Evolutionary conservation across 2,113 vertebrate species (phyloP), one percentile per base, ranked within the genome.

Genomic region (Fregata magnificens): DNA sequence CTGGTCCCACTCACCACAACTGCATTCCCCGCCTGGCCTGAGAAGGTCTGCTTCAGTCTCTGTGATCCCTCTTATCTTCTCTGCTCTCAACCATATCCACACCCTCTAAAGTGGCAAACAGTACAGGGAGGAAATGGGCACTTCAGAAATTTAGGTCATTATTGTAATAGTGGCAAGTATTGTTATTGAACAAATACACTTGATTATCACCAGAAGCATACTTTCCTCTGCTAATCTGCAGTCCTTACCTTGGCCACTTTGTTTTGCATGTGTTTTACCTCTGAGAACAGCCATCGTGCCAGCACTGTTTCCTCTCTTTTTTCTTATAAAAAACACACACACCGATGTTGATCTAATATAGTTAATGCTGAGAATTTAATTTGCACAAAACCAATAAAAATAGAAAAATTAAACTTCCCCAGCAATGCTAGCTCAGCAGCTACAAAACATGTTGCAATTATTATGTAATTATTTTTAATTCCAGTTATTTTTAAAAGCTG

Each of bases 131-230:
- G 96, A 97, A 97, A 88, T 65, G 49, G 88, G 55, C 86, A 79
- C 91, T 97, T 93, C 91, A 95, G 49, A 91, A 97, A 55, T 82
- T 70, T 5, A 63, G 55, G 83, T 87, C 82, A 15, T 84, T 70
- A 79, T 79, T 91, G 94, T 62, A 96, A 16, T 85, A 91, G 95
- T 66, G 59, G 82, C 52, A 94, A 85, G 80, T 76, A 80, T 79
- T 92, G 76, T 95, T 90, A 92, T 77, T 96, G 92, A 90, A 88
- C 79, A 90, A 94, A 94, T 93, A 96, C 49, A 44, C 59, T 86
- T 36, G 32, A 76, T 83, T 93, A 82, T 91, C 91, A 50, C 32
- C 24, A 94, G 91, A 85, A 95, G 78, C 81, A 52, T 70, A 69
- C 79, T 90, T 94, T 90, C 62, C 59, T 85, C 71, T 74, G 53